Evolutionary conservation across 2,113 vertebrate species (phyloP).

Genomic region (Nothoprocta perdicaria): DNA sequence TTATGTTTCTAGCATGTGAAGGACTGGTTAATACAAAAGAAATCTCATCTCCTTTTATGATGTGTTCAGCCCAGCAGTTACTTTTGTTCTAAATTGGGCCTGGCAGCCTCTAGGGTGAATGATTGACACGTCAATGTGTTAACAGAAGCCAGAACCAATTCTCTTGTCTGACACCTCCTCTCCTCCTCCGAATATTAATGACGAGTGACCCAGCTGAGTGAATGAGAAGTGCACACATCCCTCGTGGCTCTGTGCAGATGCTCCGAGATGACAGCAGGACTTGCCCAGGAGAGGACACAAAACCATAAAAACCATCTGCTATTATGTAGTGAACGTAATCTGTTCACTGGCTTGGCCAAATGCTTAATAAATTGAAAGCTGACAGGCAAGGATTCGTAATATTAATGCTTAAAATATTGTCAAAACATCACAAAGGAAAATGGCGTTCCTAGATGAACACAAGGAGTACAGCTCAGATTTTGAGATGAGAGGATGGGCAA

Average conservation of each 20-base stretch:
- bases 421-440: background rate
- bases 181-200: constrained; percentile 33
- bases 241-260: constrained; percentile 45
- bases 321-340: constrained; percentile 26
- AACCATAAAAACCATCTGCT: constrained; percentile 51
- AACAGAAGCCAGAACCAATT: constrained; percentile 53
- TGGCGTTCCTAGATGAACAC: background rate
- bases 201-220: constrained; percentile 42
- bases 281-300: constrained; percentile 34
- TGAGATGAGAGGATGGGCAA: background rate
- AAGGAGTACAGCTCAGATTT: background rate
- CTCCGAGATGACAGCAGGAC: constrained; percentile 57
- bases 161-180: constrained; percentile 43
- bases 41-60: constrained; percentile 40
- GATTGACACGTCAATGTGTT: constrained; percentile 47
- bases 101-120: constrained; percentile 56
- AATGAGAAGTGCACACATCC: constrained; percentile 60
- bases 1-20: background rate
- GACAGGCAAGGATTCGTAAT: constrained; percentile 46
- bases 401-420: constrained; percentile 24
- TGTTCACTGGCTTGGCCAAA: constrained; percentile 60
- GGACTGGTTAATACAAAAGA: constrained; percentile 49
- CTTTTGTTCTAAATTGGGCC: constrained; percentile 59
- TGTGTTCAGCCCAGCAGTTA: constrained; percentile 44
- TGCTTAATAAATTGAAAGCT: constrained; percentile 51